Base-by-base conservation (phyloP, 92 coral and sea anemone genomes). In the Bergia puertoricense region DNA sequence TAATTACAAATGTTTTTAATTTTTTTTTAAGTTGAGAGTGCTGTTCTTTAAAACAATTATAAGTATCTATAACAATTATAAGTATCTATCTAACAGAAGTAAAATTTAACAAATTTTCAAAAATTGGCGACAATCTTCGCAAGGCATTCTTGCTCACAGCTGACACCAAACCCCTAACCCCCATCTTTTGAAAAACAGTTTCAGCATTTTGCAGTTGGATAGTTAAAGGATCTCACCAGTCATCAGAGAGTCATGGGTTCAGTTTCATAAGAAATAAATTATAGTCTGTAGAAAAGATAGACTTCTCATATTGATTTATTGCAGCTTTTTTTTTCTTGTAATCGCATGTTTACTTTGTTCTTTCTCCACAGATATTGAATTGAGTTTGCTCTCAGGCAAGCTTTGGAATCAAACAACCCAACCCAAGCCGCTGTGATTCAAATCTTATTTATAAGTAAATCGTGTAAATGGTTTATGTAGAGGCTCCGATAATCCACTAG, bases 391-490 rank as follows among this genome's bases (percentile, higher is more conserved):
- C 37, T 3, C 38, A 65, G 22, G 45, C 87, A 72, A 84, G 67
- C 75, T 71, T 46, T 71, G 79, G 44, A 48, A 59, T 46, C 79
- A 11, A 84, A 67, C 65, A 72, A 84, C 69, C 59, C 69, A 20
- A 62, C 79, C 67, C 22, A 72, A 9, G 67, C 41, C 15, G 50
- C 77, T 69, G 87, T 74, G 75, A 71, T 71, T 84, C 87, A 84
- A 51, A 71, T 74, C 87, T 84, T 84, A 84, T 84, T 84, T 84
- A 84, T 84, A 54, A 84, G 45, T 84, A 30, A 84, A 71, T 69
- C 44, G 87, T 84, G 87, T 71, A 84, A 84, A 71, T 69, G 87
- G 59, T 71, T 40, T 68, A 84, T 71, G 87, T 84, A 84, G 87
- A 84, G 66, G 77, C 72, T 48, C 87, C 48, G 68, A 84, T 84